Conservation (phyloP, 2,888 invertebrate genomes). For the Pomacea canaliculata region DNA sequence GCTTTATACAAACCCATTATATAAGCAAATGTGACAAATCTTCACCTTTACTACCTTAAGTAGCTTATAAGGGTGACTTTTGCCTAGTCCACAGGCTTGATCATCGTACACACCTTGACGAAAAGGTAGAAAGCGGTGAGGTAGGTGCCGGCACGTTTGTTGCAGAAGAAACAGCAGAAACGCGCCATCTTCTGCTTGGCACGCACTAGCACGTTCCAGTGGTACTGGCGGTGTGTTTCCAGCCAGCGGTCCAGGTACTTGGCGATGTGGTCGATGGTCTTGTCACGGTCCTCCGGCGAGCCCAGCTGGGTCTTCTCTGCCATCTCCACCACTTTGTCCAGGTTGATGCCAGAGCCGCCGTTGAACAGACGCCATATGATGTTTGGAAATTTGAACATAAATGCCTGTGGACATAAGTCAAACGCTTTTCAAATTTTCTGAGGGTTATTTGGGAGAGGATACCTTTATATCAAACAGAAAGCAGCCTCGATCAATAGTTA, state of each 20-base stretch:
- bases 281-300: slow-evolving; percentile 55
- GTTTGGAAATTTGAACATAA: slow-evolving; percentile 62
- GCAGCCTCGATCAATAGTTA: too few species aligned
- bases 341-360: slow-evolving; percentile 55
- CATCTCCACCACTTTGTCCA: slow-evolving; percentile 52
- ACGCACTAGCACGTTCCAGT: slow-evolving; percentile 52
- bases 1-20: too few species aligned
- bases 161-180: slow-evolving; percentile 56
- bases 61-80: too few species aligned
- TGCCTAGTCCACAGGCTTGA: too few species aligned
- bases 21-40: too few species aligned
- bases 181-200: slow-evolving; percentile 49
- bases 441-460: neutral
- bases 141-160: slow-evolving; percentile 60
- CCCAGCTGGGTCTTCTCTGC: slow-evolving; percentile 59
- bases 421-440: neutral
- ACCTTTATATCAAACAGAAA: too few species aligned
- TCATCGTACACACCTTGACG: slow-evolving; percentile 43
- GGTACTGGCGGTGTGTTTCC: slow-evolving; percentile 55
- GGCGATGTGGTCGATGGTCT: slow-evolving; percentile 55
- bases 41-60: too few species aligned
- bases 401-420: slow-evolving; percentile 39
- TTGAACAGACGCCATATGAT: slow-evolving; percentile 59
- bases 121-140: slow-evolving; percentile 56
- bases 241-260: slow-evolving; percentile 61